Evolutionary conservation across 2,113 vertebrate genomes (phyloP), one percentile per base, ranked within the genome.

Genomic region (Cyprinus carpio): DNA sequence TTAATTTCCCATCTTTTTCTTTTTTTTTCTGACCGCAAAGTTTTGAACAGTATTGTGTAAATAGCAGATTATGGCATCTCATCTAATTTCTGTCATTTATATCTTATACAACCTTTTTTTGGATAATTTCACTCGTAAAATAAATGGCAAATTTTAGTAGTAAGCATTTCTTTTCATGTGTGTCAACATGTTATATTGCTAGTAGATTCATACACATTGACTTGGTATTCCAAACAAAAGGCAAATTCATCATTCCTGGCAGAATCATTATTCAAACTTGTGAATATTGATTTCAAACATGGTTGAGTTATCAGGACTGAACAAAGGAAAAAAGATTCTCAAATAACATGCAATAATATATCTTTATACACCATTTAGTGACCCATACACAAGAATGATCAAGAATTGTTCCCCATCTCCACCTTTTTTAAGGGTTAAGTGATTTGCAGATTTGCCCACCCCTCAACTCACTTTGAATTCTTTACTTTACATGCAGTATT

Each of bases 221-320:
- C 31, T 25, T 2, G 4, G 62, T 85, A 23, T 69, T 34, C 49
- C 65, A 58, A 60, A 71, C 75, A 58, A 58, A 58, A 72, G 75
- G 23, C 75, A 85, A 69, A 79, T 56, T 85, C 49, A 69, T 84
- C 64, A 77, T 37, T 13, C 40, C 4, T 29, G 18, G 31, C 54
- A 85, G 84, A 71, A 79, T 79, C 49, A 58, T 82, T 81, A 67
- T 25, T 60, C 83, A 78, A 76, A 51, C 60, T 34, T 77, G 23
- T 71, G 62, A 56, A 69, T 79, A 85, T 71, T 79, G 84, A 79
- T 79, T 79, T 79, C 46, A 78, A 69, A 85, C 49, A 37, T 37
- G 62, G 46, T 29, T 78, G 13, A 56, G 43, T 56, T 58, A 58
- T 77, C 60, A 43, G 51, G 25, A 37, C 23, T 29, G 23, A 85